A percentile compares a stretch with the other conserved stretches of the same genome.
These are phyloP conservation scores for Agonopterix subpropinquella DNA, from an alignment of 2,888 invertebrate species.

Conservation along the genomic window DNA sequence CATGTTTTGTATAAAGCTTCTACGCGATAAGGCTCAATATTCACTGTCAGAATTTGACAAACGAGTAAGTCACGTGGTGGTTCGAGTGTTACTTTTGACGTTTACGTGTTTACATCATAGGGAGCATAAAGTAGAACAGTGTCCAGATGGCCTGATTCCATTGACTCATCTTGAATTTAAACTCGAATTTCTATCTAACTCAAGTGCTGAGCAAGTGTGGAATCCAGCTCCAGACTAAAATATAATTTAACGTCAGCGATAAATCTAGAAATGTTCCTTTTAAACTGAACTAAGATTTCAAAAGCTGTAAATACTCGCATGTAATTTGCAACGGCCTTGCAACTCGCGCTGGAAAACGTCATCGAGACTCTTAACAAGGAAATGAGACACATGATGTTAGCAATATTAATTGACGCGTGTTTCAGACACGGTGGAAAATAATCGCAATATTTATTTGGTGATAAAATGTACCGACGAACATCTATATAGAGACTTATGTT, in stretches of 20 bases:
- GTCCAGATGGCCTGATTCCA: slow-evolving; percentile 40
- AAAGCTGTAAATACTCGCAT: slow-evolving; percentile 4
- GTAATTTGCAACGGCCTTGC: slow-evolving; percentile 8
- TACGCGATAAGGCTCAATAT: slow-evolving; percentile 61
- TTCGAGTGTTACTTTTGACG: slow-evolving; percentile 46
- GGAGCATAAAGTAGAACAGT: slow-evolving; percentile 19
- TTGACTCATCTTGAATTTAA: slow-evolving; percentile 12
- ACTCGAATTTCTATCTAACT: neutral
- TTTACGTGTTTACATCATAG: slow-evolving; percentile 35
- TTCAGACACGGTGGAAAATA: too few relatives aligned
- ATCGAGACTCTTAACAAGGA: slow-evolving; percentile 21
- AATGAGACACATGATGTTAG: neutral
- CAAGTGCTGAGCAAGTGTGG: neutral
- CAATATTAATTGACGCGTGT: too few relatives aligned
- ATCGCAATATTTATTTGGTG: too few relatives aligned
- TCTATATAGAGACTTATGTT: too few relatives aligned
- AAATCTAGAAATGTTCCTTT: slow-evolving; percentile 2
- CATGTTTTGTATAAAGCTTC: slow-evolving; percentile 62
- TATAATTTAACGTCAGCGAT: neutral
- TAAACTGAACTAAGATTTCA: slow-evolving; percentile 2
- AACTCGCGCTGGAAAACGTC: slow-evolving; percentile 14
- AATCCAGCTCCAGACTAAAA: neutral
- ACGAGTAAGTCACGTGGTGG: slow-evolving; percentile 54
- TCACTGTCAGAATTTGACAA: slow-evolving; percentile 50
- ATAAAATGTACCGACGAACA: too few relatives aligned